Conservation (phyloP, 35 echinoderm and acorn worm species). For the Holothuria glaberrima region DNA sequence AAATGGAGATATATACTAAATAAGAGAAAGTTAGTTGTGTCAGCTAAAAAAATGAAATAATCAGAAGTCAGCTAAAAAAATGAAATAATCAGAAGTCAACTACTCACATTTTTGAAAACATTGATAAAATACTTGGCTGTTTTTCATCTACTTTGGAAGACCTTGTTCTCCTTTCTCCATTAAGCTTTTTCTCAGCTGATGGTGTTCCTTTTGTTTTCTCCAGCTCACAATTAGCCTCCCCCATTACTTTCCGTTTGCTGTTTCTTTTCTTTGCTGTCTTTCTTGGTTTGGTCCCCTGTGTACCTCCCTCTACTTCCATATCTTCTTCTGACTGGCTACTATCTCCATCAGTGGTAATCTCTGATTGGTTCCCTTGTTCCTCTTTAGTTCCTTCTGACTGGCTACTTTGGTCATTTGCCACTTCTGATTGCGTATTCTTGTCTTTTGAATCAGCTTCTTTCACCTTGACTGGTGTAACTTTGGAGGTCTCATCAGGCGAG, state of each 20-base stretch:
- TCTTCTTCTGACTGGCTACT: conserved; percentile 88
- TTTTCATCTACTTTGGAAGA: conserved; percentile 84
- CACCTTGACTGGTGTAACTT: conserved; percentile 3
- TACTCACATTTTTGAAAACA: conserved; percentile 98
- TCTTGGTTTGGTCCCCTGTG: conserved; percentile 34
- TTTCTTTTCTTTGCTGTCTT: conserved; percentile 52
- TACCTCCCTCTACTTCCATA: conserved; percentile 40
- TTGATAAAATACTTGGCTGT: conserved; percentile 90
- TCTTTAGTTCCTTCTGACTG: conserved; percentile 32
- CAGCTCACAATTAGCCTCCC: conserved; percentile 35
- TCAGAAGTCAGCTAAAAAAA: too few species aligned
- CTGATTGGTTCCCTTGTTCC: not conserved
- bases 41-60: not conserved
- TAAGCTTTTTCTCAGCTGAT: conserved; percentile 7
- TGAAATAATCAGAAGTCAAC: not conserved
- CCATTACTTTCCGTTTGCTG: conserved; percentile 74
- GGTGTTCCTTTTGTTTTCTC: conserved; percentile 24
- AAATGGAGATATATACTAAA: too few species aligned
- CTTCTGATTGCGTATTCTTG: too few species aligned
- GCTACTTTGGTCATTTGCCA: too few species aligned
- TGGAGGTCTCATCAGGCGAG: not conserved
- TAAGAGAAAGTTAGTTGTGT: too few species aligned
- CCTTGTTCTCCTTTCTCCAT: conserved; percentile 76
- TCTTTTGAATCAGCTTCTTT: not conserved
- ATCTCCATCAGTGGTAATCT: conserved; percentile 10